Conservation (phyloP, 2,797 vertebrate species). For the Petrocephalus schoutedeni region DNA sequence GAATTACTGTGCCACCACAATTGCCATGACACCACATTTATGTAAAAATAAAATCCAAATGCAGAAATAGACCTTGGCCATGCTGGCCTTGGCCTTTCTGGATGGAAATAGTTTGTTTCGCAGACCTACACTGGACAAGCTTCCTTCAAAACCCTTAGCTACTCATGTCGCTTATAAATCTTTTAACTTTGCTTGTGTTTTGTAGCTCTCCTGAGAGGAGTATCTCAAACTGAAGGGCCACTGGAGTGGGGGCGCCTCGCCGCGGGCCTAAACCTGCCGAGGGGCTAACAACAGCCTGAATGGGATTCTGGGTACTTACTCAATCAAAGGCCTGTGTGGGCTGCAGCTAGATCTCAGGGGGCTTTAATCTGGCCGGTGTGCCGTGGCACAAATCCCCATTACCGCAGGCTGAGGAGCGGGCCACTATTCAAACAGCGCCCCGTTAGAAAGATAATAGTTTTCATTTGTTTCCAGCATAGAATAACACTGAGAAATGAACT, state of each 20-base stretch:
- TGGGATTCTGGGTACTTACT: constrained; percentile 18
- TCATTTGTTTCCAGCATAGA: constrained; percentile 21
- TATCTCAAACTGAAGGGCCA: neutral
- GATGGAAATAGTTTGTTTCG: neutral
- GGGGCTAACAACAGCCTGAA: neutral
- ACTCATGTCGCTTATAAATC: neutral
- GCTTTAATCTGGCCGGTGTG: constrained; percentile 22
- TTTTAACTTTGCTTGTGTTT: neutral
- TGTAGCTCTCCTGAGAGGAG: neutral
- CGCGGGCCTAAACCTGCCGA: neutral
- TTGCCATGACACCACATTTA: neutral
- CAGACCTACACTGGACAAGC: neutral
- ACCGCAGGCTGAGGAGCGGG: neutral
- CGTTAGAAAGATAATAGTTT: constrained; percentile 26
- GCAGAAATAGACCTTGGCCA: neutral
- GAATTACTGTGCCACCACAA: neutral
- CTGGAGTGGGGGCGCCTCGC: neutral
- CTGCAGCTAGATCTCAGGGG: constrained; percentile 2
- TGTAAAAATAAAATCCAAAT: neutral
- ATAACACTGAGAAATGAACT: constrained; percentile 29
- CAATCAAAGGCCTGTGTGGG: constrained; percentile 11
- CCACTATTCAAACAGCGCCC: constrained; percentile 9
- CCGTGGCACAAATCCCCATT: constrained; percentile 19
- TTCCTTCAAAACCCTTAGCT: constrained; percentile 1
- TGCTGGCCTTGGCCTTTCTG: neutral